Evolutionary conservation across 1,140 invertebrate genomes (phyloP), one percentile per base, ranked within the genome.

Genomic region (Heliconius congener): DNA sequence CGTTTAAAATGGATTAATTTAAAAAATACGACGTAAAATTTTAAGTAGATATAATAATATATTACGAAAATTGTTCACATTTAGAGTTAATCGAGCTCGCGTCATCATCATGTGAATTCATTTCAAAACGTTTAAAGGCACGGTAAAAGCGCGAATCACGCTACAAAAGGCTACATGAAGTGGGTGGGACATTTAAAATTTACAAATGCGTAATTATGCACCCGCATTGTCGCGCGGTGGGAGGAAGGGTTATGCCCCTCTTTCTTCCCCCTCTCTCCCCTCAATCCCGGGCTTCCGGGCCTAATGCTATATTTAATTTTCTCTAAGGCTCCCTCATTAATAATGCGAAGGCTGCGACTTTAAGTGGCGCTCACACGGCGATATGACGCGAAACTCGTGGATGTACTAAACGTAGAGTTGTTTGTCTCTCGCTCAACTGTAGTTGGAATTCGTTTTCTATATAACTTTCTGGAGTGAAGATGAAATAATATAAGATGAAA

Each of bases 261-360:
- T 86, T 90, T 87, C 87, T 86, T 88, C 84, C 83, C 79, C 83
- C 83, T 82, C 60, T 66, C 42, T 52, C 85, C 86, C 86, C 88
- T 80, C 82, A 88, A 93, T 90, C 86, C 91, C 87, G 83, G 89
- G 91, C 90, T 94, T 93, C 91, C 91, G 91, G 88, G 87, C 90
- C 93, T 94, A 94, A 94, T 94, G 93, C 93, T 93, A 94, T 94
- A 94, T 94, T 94, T 94, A 94, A 94, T 94, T 94, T 94, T 94
- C 93, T 94, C 91, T 93, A 93, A 93, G 93, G 89, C 93, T 92
- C 91, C 88, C 91, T 94, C 93, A 94, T 94, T 94, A 94, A 94
- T 94, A 94, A 92, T 93, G 88, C 90, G 93, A 92, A 92, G 88
- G 91, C 87, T 91, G 90, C 90, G 92, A 93, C 92, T 94, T 94